Conservation (phyloP, 2,888 invertebrate genomes). For the Chouioia cunea region DNA sequence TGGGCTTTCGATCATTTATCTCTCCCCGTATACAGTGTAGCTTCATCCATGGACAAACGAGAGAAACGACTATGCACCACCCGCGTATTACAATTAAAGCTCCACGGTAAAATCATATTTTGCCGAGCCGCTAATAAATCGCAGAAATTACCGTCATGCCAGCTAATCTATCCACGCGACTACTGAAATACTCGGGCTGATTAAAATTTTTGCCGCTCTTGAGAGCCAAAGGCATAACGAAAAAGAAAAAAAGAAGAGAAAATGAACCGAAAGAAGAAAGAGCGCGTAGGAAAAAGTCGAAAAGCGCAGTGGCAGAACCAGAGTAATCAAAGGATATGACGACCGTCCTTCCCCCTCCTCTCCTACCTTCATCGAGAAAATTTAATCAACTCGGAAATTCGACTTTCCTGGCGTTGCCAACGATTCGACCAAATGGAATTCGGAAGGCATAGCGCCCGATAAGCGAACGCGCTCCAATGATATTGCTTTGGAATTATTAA, state of each 20-base stretch:
- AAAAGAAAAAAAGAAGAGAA: constrained; percentile 13
- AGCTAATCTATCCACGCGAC: constrained; percentile 37
- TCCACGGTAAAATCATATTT: constrained; percentile 30
- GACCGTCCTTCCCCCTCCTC: neutral
- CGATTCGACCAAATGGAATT: neutral
- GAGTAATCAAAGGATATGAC: constrained; percentile 32
- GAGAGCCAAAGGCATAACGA: neutral
- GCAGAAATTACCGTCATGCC: constrained; percentile 46
- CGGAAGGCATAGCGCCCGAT: no score
- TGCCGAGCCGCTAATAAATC: constrained; percentile 44
- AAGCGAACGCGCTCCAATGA: no score
- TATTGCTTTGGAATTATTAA: no score
- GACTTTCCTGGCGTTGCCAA: neutral
- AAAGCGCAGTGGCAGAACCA: no score
- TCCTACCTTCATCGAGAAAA: constrained; percentile 1
- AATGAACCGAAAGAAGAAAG: neutral
- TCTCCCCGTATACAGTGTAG: neutral
- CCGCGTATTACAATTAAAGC: constrained; percentile 28
- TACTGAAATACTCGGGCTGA: constrained; percentile 28
- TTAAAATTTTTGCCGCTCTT: constrained; percentile 45
- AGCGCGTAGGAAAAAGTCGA: neutral
- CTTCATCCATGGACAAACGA: neutral
- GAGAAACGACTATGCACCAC: neutral
- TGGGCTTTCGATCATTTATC: constrained; percentile 33
- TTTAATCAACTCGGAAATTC: constrained; percentile 25